These are phyloP conservation scores for Catharus fuscescens DNA, from an alignment of 2,113 vertebrate species.

Conservation along the genomic window DNA sequence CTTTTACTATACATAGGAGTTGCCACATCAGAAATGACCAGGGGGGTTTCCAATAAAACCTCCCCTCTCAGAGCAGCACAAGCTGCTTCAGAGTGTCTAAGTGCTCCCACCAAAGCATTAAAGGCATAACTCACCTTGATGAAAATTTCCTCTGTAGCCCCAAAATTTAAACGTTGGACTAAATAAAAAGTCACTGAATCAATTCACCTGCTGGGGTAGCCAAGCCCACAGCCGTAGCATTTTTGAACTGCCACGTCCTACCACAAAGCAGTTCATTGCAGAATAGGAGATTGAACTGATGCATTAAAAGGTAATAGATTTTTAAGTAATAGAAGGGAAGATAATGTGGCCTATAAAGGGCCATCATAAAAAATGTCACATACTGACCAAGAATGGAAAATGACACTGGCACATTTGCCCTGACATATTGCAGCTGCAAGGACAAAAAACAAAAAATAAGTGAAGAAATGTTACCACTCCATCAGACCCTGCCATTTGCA, in stretches of 20 bases:
- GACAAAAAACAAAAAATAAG: not conserved
- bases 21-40: not conserved
- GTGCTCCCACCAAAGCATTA: not conserved
- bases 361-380: conserved; percentile 33
- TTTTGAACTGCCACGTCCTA: not conserved
- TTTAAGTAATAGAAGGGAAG: conserved; percentile 40
- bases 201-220: not conserved
- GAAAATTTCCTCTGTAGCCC: not conserved
- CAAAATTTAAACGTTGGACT: conserved; percentile 12
- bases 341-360: conserved; percentile 34
- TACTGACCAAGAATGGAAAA: not conserved
- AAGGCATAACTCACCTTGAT: not conserved
- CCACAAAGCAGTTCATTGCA: not conserved
- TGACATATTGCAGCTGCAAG: not conserved
- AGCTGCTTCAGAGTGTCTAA: not conserved
- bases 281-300: conserved; percentile 27
- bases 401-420: not conserved
- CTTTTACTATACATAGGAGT: not conserved
- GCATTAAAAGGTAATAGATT: conserved; percentile 52
- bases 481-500: not conserved
- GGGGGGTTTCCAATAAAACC: not conserved
- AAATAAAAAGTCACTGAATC: conserved; percentile 22
- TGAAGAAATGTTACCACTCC: not conserved
- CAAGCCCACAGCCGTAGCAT: not conserved
- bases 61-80: not conserved